Percentiles rank a stretch among this genome's conserved stretches.
phyloP scores from a whole-genome alignment of 2,888 invertebrate genomes.

The Tinea trinotella region DNA sequence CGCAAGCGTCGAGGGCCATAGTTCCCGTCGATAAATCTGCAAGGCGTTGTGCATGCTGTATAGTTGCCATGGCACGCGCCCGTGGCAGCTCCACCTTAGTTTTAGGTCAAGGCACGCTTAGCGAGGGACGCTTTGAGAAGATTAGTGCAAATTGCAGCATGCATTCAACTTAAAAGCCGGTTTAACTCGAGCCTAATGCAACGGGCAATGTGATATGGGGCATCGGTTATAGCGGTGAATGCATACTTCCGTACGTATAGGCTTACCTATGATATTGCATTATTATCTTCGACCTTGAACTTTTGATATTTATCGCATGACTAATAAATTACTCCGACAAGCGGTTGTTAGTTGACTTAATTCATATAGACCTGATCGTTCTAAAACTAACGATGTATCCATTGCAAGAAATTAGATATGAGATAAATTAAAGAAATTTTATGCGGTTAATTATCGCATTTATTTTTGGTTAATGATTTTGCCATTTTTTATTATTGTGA shows the following conservation, averaged over 20 bases:
- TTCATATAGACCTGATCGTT: background rate
- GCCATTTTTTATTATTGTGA: too few relatives aligned
- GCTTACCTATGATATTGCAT: background rate
- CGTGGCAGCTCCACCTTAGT: constrained; percentile 39
- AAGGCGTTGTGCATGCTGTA: constrained; percentile 15
- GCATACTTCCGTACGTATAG: background rate
- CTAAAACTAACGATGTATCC: background rate
- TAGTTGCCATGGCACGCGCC: constrained; percentile 27
- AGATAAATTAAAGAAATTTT: too few relatives aligned
- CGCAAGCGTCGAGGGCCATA: constrained; percentile 21
- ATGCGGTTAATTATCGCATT: too few relatives aligned
- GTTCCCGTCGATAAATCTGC: constrained; percentile 23
- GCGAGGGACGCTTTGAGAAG: constrained; percentile 42
- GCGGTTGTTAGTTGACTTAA: background rate
- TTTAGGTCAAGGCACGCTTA: constrained; percentile 61
- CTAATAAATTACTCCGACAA: background rate
- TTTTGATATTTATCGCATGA: background rate
- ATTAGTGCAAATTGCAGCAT: constrained; percentile 46
- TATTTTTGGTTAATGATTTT: too few relatives aligned
- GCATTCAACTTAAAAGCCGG: constrained; percentile 2
- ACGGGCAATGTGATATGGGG: constrained; percentile 6
- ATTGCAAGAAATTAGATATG: background rate
- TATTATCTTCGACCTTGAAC: constrained; percentile 1
- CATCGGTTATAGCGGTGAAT: constrained; percentile 10
- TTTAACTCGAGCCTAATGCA: constrained; percentile 2